Evolutionary conservation across 2,113 vertebrate species (phyloP).

Genomic region (Microcebus jonahi): DNA sequence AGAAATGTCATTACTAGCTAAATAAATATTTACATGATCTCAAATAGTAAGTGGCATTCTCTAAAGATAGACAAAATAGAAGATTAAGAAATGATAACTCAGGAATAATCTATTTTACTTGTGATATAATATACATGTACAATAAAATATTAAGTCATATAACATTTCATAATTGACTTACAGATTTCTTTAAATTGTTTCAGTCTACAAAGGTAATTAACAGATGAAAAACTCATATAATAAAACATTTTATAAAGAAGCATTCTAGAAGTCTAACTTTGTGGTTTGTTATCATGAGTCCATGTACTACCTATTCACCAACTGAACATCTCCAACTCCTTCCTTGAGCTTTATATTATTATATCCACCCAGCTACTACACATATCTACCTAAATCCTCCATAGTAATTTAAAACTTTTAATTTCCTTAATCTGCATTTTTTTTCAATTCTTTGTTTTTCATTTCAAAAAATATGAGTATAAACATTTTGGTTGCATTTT

Average conservation of each 20-base stretch:
- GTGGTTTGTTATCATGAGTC: not conserved
- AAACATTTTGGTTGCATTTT: too few species aligned
- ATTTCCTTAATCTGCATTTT: not conserved
- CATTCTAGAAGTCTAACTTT: not conserved
- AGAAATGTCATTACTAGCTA: not conserved
- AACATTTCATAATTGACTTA: not conserved
- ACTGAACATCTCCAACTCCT: not conserved
- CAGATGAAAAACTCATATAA: not conserved
- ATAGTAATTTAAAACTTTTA: not conserved
- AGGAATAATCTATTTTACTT: not conserved
- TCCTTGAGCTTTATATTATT: not conserved
- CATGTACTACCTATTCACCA: not conserved
- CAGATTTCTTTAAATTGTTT: not conserved
- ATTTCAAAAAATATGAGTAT: too few species aligned
- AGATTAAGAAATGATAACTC: not conserved
- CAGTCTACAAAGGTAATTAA: not conserved
- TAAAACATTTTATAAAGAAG: not conserved
- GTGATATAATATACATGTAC: not conserved
- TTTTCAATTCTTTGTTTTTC: not conserved
- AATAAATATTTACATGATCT: not conserved
- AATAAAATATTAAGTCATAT: not conserved
- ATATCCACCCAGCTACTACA: not conserved
- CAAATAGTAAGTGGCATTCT: not conserved
- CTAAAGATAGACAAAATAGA: not conserved
- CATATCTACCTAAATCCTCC: not conserved